Evolutionary conservation across 2,888 invertebrate genomes (phyloP).

Genomic region (Miltochrista miniata): DNA sequence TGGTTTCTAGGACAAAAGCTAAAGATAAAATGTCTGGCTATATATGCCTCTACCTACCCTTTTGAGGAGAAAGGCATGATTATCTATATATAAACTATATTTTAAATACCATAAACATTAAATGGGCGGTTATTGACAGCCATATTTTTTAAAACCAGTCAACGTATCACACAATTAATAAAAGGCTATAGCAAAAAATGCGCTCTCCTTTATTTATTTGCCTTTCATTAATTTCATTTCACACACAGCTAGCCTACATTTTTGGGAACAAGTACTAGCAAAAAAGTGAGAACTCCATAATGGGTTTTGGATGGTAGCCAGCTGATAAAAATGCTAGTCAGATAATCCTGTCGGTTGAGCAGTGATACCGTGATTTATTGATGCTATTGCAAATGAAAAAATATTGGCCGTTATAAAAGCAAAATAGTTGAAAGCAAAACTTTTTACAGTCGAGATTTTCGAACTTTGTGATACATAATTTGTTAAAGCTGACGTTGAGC

Average conservation of each 20-base stretch:
- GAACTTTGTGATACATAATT: too few relatives aligned
- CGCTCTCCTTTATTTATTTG: neutral
- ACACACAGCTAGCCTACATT: conserved; percentile 9
- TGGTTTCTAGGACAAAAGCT: too few relatives aligned
- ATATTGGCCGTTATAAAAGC: conserved; percentile 1
- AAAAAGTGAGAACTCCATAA: conserved; percentile 49
- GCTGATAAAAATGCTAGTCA: conserved; percentile 34
- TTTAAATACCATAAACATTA: too few relatives aligned
- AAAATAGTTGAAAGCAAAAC: neutral
- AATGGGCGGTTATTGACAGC: too few relatives aligned
- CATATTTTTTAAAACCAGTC: neutral
- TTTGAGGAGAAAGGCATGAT: too few relatives aligned
- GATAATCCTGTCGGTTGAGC: conserved; percentile 39
- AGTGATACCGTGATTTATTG: conserved; percentile 37
- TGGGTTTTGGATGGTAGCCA: conserved; percentile 49
- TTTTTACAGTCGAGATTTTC: too few relatives aligned
- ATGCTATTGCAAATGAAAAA: conserved; percentile 25
- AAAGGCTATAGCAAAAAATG: neutral
- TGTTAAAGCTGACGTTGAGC: too few relatives aligned
- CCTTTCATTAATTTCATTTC: conserved; percentile 5
- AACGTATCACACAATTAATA: neutral
- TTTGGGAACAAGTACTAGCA: conserved; percentile 14
- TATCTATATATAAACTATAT: too few relatives aligned
- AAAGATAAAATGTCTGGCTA: too few relatives aligned
- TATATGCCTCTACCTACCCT: too few relatives aligned